phyloP scores from a whole-genome alignment of 2,888 invertebrate species.

The Phyllotreta cruciferae region DNA sequence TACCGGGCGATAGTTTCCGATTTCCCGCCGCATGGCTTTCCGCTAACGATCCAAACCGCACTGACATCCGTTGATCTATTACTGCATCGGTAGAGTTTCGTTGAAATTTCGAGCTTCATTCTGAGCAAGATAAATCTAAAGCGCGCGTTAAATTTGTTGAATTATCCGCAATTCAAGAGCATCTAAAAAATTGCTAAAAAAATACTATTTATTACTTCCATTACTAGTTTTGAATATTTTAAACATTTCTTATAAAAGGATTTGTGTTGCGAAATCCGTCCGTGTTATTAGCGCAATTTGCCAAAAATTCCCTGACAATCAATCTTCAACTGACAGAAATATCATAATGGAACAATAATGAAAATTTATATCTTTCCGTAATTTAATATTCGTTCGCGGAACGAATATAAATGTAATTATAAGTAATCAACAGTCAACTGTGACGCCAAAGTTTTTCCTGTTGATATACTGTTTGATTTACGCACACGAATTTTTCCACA shows the following conservation, averaged over 20 bases:
- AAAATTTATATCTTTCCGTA: constrained; percentile 26
- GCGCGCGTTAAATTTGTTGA: too few species aligned
- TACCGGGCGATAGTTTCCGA: constrained; percentile 37
- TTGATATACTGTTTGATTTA: too few species aligned
- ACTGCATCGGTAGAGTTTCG: neutral
- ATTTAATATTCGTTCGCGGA: constrained; percentile 9
- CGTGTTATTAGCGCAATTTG: neutral
- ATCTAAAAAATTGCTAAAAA: too few species aligned
- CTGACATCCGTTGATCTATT: constrained; percentile 39
- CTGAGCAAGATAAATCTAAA: too few species aligned
- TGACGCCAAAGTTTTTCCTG: neutral
- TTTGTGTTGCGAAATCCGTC: too few species aligned
- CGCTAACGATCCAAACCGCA: constrained; percentile 41
- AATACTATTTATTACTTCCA: too few species aligned
- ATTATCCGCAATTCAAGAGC: too few species aligned
- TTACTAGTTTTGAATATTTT: too few species aligned
- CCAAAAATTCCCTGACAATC: constrained; percentile 16
- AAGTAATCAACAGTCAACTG: neutral
- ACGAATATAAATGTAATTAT: constrained; percentile 32
- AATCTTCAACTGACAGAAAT: constrained; percentile 25
- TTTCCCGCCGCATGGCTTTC: constrained; percentile 36
- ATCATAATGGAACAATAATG: constrained; percentile 23
- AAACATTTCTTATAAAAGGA: too few species aligned
- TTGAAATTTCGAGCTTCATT: too few species aligned
- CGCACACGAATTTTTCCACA: too few species aligned